Evolutionary conservation across 1,140 invertebrate species (phyloP), one percentile per base, ranked within the genome.

Genomic region (Drosophila repletoides): DNA sequence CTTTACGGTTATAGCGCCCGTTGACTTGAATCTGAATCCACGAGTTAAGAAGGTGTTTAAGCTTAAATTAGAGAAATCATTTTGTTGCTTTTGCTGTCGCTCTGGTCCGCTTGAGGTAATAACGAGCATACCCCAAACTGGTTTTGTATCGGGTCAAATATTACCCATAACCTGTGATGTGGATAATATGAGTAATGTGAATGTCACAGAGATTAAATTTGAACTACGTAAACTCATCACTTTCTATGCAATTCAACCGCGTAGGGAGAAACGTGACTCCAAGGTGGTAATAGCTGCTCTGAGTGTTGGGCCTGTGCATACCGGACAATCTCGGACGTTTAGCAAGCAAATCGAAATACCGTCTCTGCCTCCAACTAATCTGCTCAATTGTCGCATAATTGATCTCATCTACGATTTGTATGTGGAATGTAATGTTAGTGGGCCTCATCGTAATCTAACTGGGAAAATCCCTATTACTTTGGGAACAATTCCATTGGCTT

Each of bases 1-100:
- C 1, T 97, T 97, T 76, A 97, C 95, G 9, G 95, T 98, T 6
- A 93, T 97, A 15, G 94, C 95, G 69, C 93, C 95, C 12, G 92
- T 96, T 60, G 96, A 98, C 91, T 93, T 97, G 48, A 97, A 97
- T 91, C 91, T 93, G 59, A 94, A 94, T 91, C 91, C 92, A 3
- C 91, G 92, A 55, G 91, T 92, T 2, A 91, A 95, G 93, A 93
- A 94, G 83, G 92, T 92, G 9, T 91, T 93, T 2, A 92, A 92
- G 49, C 89, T 93, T 59, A 93, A 94, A 79, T 89, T 93, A 71
- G 93, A 92, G 28, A 95, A 95, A 81, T 93, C 92, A 28, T 95
- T 95, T 74, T 94, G 94, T 73, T 95, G 94, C 64, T 92, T 94
- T 40, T 95, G 94, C 68, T 95, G 94, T 76, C 92, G 91, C 3